phyloP scores from a whole-genome alignment of 2,888 invertebrate genomes.

The Leptura quadrifasciata region DNA sequence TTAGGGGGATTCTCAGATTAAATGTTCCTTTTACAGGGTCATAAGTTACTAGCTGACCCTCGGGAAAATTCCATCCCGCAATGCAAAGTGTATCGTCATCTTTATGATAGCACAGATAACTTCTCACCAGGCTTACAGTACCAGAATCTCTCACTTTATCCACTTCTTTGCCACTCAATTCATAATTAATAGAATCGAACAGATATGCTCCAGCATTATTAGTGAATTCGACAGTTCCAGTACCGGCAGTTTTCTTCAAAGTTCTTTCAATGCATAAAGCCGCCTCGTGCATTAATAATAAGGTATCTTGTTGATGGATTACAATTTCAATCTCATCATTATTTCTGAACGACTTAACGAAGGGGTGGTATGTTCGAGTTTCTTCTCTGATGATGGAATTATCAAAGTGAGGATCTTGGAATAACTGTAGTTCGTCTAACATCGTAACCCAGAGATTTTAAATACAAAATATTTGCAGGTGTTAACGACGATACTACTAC shows the following conservation, averaged over 20 bases:
- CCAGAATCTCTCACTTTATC: constrained; percentile 29
- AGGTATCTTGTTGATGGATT: constrained; percentile 51
- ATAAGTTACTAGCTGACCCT: too few relatives aligned
- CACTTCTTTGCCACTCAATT: constrained; percentile 41
- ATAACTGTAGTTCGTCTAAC: constrained; percentile 32
- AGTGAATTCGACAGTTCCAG: constrained; percentile 17
- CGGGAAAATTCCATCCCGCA: constrained; percentile 23
- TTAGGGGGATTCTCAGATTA: constrained; percentile 45
- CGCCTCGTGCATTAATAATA: too few relatives aligned
- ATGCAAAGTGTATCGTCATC: not conserved
- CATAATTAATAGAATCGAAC: constrained; percentile 28
- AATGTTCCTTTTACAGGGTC: constrained; percentile 16
- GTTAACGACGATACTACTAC: not conserved
- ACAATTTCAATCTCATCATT: constrained; percentile 53
- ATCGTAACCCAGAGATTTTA: constrained; percentile 34
- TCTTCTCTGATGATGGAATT: too few relatives aligned
- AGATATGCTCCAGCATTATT: constrained; percentile 36
- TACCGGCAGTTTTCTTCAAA: constrained; percentile 33
- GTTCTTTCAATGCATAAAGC: constrained; percentile 14
- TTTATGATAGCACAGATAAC: not conserved
- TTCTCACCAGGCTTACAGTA: not conserved
- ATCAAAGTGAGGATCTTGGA: constrained; percentile 10
- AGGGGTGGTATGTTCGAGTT: constrained; percentile 49
- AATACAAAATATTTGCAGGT: not conserved
- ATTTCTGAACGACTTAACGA: constrained; percentile 54